Conservation (phyloP, 2,888 invertebrate species). For the Gisinianus flammeolus region DNA sequence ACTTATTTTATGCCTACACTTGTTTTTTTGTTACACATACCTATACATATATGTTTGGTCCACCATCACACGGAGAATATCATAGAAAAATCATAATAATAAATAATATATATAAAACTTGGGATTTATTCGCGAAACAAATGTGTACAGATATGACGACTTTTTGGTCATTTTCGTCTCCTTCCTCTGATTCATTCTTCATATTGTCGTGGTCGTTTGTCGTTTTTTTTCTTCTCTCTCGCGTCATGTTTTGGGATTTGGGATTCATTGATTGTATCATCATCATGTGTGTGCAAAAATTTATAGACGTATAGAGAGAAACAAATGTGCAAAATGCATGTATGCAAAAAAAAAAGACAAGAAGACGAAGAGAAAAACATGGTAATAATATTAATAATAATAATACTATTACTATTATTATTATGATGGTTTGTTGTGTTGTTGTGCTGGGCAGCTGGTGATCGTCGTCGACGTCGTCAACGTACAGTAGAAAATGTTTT, state of each 20-base stretch:
- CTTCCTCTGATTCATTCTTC: background rate
- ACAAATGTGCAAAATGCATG: background rate
- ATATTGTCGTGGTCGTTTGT: background rate
- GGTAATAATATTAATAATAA: background rate
- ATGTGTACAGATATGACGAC: no score
- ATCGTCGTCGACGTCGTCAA: background rate
- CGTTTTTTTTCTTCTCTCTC: background rate
- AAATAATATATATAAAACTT: no score
- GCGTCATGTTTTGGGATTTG: background rate
- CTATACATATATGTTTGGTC: no score
- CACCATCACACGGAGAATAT: no score
- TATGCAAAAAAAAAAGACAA: background rate
- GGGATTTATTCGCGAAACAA: no score
- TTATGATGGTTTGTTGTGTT: background rate
- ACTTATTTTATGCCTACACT: no score
- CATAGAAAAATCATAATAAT: background rate
- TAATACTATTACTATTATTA: background rate
- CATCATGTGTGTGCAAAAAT: background rate
- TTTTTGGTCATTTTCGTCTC: background rate
- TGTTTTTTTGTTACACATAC: no score
- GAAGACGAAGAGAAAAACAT: no score
- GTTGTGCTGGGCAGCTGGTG: background rate
- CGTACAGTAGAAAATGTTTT: no score
- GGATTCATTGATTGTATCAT: background rate
- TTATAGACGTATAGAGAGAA: background rate